phyloP scores from a whole-genome alignment of 2,888 invertebrate genomes.

The Pharmacophagus antenor region DNA sequence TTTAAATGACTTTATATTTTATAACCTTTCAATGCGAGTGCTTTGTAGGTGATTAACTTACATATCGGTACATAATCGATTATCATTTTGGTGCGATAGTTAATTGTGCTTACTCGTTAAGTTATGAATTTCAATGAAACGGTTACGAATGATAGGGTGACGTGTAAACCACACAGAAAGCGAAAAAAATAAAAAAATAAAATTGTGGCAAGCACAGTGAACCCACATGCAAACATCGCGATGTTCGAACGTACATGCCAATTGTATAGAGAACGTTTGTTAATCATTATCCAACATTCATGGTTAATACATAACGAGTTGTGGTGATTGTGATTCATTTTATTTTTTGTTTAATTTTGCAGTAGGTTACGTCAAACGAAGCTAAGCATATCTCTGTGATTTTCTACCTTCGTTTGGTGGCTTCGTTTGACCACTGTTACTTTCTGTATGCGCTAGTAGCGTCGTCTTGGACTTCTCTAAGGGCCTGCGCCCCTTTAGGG shows the following conservation, averaged over 20 bases:
- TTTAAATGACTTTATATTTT: conserved; percentile 17
- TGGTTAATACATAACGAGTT: conserved; percentile 38
- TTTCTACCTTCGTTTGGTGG: conserved; percentile 72
- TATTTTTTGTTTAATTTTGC: conserved; percentile 52
- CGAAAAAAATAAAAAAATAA: conserved; percentile 36
- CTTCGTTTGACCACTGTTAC: conserved; percentile 76
- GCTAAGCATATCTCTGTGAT: conserved; percentile 63
- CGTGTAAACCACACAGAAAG: conserved; percentile 45
- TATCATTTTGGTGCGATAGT: conserved; percentile 2
- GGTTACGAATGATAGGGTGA: conserved; percentile 24
- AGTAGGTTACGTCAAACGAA: conserved; percentile 75
- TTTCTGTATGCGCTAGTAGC: conserved; percentile 73
- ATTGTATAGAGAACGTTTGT: conserved; percentile 42
- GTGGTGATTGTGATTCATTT: conserved; percentile 37
- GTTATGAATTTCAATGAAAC: conserved; percentile 15
- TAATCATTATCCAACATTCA: conserved; percentile 29
- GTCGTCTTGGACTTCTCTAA: conserved; percentile 78
- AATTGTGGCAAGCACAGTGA: conserved; percentile 50
- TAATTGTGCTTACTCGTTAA: conserved; percentile 26
- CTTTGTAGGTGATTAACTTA: conserved; percentile 9
- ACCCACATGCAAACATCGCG: conserved; percentile 69
- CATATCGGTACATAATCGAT: conserved; percentile 6
- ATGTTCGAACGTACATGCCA: conserved; percentile 44
- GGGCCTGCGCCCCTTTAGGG: conserved; percentile 68
- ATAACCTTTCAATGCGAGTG: conserved; percentile 18